These are phyloP conservation scores for Branchinecta lindahli DNA, from an alignment of 1,140 invertebrate genomes.

Conservation along the genomic window DNA sequence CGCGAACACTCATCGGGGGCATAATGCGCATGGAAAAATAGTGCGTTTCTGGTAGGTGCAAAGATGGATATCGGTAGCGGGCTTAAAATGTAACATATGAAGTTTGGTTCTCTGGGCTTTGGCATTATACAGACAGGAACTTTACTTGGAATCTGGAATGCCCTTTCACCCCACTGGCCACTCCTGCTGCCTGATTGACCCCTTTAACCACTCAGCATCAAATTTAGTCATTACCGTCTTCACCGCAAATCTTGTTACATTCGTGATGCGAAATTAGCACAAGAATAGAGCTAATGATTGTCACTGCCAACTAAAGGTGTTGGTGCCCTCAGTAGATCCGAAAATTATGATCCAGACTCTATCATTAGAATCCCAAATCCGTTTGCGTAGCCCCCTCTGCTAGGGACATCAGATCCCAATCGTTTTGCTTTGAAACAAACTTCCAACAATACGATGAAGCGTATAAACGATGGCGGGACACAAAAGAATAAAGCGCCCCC, in stretches of 20 bases:
- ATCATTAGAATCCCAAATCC: conserved; percentile 4
- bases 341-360: conserved; percentile 7
- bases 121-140: no score
- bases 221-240: background rate
- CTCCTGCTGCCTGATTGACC: background rate
- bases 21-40: no score
- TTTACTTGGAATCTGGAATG: no score
- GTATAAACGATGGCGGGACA: background rate
- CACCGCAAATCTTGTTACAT: conserved; percentile 6
- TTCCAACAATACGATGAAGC: conserved; percentile 10
- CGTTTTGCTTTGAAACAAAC: conserved; percentile 10
- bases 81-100: no score
- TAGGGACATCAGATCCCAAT: conserved; percentile 1
- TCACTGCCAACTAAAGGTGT: background rate
- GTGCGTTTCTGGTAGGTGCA: no score
- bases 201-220: conserved; percentile 3
- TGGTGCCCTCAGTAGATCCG: background rate
- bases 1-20: no score
- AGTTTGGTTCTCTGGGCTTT: no score
- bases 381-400: background rate
- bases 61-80: no score
- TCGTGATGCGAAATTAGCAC: background rate
- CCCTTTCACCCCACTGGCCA: no score
- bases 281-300: conserved; percentile 9
- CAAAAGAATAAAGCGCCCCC: conserved; percentile 3